A percentile compares a stretch with the other conserved stretches of the same genome.
phyloP scores from a whole-genome alignment of 2,888 invertebrate species.

The Acanthacorydalis orientalis region DNA sequence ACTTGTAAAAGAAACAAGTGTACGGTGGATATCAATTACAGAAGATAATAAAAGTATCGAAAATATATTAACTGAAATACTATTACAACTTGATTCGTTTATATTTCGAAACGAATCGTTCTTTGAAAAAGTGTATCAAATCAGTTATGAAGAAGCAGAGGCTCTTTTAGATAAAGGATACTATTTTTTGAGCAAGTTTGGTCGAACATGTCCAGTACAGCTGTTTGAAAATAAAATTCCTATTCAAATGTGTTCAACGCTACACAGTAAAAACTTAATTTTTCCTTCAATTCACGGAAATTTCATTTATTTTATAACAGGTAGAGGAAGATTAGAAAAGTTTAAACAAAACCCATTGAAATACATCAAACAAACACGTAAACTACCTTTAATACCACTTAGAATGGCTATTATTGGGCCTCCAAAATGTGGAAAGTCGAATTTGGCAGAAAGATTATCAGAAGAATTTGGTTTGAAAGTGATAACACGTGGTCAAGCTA shows the following conservation, averaged over 20 bases:
- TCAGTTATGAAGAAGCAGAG: constrained; percentile 36
- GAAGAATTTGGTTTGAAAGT: constrained; percentile 34
- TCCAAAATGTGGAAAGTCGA: constrained; percentile 43
- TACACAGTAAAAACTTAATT: constrained; percentile 25
- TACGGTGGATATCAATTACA: constrained; percentile 29
- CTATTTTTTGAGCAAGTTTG: constrained; percentile 43
- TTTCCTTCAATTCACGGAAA: constrained; percentile 39
- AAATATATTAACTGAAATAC: constrained; percentile 16
- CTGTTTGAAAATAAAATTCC: constrained; percentile 30
- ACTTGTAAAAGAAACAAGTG: constrained; percentile 23
- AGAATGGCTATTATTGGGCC: constrained; percentile 40
- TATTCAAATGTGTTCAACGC: constrained; percentile 31
- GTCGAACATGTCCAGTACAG: constrained; percentile 46
- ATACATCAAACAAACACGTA: constrained; percentile 29
- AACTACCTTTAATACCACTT: constrained; percentile 32
- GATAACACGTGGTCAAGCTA: constrained; percentile 34
- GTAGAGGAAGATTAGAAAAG: constrained; percentile 26
- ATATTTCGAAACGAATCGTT: constrained; percentile 31
- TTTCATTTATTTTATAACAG: constrained; percentile 40
- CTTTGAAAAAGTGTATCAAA: constrained; percentile 37
- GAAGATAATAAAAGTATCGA: constrained; percentile 23
- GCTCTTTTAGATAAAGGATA: constrained; percentile 37
- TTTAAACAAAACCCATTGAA: constrained; percentile 39
- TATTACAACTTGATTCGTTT: constrained; percentile 18
- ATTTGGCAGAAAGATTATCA: constrained; percentile 34